These are phyloP conservation scores for Philaethria dido DNA, from an alignment of 2,888 invertebrate genomes.

Conservation along the genomic window DNA sequence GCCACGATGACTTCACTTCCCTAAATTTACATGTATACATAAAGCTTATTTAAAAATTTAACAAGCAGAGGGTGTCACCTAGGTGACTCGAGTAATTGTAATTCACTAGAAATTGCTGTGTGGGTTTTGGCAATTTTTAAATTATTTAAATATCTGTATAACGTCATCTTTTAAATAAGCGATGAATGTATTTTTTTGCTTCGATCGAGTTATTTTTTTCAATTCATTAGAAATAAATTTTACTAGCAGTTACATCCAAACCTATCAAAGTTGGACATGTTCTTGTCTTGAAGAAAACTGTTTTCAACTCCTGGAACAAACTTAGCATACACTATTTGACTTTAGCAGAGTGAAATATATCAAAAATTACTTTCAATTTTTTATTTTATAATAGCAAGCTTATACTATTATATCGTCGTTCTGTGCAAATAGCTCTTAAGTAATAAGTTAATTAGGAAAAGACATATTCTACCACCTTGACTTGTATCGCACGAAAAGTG, in stretches of 20 bases:
- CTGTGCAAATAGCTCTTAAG: no score
- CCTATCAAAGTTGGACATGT: conserved; percentile 1
- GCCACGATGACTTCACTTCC: not conserved
- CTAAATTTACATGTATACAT: not conserved
- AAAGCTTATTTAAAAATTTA: conserved; percentile 5
- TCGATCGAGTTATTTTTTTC: not conserved
- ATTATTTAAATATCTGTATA: not conserved
- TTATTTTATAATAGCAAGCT: no score
- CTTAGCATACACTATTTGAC: not conserved
- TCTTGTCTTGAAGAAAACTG: not conserved
- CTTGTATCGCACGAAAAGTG: no score
- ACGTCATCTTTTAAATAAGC: conserved; percentile 17
- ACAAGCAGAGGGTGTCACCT: conserved; percentile 24
- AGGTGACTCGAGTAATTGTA: conserved; percentile 19
- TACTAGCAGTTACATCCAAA: conserved; percentile 14
- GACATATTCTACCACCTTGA: no score
- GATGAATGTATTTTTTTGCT: not conserved
- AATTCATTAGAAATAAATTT: conserved; percentile 13
- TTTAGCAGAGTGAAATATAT: not conserved
- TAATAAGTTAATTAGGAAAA: no score
- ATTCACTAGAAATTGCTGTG: conserved; percentile 20
- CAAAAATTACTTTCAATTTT: no score
- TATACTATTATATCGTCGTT: no score
- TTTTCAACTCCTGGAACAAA: not conserved
- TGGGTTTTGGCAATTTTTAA: conserved; percentile 14